Base-by-base conservation (phyloP, 1,140 invertebrate genomes). In the Trigoniulus corallinus region DNA sequence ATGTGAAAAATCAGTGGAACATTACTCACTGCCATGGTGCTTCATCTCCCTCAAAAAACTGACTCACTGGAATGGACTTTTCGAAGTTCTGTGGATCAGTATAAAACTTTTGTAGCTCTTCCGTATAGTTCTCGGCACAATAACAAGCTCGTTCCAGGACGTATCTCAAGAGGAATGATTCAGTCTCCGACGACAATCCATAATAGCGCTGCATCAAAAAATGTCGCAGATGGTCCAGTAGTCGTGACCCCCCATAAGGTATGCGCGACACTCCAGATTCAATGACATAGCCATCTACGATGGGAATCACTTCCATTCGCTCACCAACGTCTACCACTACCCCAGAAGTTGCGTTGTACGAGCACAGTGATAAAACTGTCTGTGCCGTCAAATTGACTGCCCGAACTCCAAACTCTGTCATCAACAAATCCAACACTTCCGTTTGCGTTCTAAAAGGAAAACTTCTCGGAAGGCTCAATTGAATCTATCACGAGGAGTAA, bases 241-340 rank as follows among this genome's bases (percentile, higher is more conserved):
- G 66, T 56, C 72, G 68, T 48, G 63, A 62, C 2, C 72, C 73
- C 42, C 75, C 75, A 60, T 73, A 75, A 13, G 73, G 69, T 25
- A 72, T 64, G 21, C 68, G 60, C 20, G 67, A 65, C 0, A 71
- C 65, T 26, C 72, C 70, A 41, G 65, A 63, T 54, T 73, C 69
- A 42, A 73, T 67, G n/a, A 73, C 63, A 57, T 69, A 69, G 39
- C 76, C 76, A 61, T 78, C 74, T 60, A 70, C 74, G 22, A 78
- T 71, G 23, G 76, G 75, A 46, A 77, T 61, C 49, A 79, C 71
- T 54, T 78, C 75, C 52, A 77, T 67, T 48, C 74, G 59, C 51
- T 80, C 74, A 20, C 77, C 77, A 53, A 80, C 67, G 59, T 80
- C 77, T 3, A 77, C 74, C 40, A 80, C 70, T 50, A 80, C 72